Evolutionary conservation across 2,797 vertebrate genomes (phyloP), one percentile per base, ranked within the genome.

Genomic region (Platalea minor): DNA sequence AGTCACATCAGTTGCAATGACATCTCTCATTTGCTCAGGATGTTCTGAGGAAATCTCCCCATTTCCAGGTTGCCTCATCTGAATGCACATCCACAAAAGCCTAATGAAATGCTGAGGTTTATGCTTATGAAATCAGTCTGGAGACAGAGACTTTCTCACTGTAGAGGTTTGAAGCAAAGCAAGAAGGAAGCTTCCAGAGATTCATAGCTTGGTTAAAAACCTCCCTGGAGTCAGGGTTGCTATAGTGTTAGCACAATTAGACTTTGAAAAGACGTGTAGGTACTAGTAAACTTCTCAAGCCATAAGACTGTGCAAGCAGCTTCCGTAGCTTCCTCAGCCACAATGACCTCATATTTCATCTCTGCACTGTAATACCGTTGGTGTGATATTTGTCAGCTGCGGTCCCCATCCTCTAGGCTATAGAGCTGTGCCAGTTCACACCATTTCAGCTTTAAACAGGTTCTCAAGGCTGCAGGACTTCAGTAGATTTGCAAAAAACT

Each of bases 221-320:
- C 89, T 89, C 95, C 89, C 93, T 88, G 91, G 57, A 94, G 93
- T 92, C 78, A 96, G 51, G 59, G 72, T 24, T 97, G 91, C 89
- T 77, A 74, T 17, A 85, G 68, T 3, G n/a, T 61, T 39, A 79
- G 89, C 77, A 85, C 78, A 94, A 92, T 95, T 85, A 91, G 64
- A 13, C 69, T 83, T 77, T 53, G 84, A 68, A 60, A 80, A 89
- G 86, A 80, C 60, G 0, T 93, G 95, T 72, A 95, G 60, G 61
- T 31, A 95, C 93, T 83, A 68, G 95, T 80, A 92, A 72, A 45
- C 37, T 54, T 70, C 88, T 87, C 74, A 74, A 90, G 69, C 29
- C 41, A 2, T 46, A 46, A 12, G 65, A 68, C 57, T 8, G 46
- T n/a, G 46, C 53, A 59, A 67, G 83, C 54, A 91, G 77, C 85